phyloP scores from a whole-genome alignment of 2,888 invertebrate genomes.

The Vesta saturnalis region DNA sequence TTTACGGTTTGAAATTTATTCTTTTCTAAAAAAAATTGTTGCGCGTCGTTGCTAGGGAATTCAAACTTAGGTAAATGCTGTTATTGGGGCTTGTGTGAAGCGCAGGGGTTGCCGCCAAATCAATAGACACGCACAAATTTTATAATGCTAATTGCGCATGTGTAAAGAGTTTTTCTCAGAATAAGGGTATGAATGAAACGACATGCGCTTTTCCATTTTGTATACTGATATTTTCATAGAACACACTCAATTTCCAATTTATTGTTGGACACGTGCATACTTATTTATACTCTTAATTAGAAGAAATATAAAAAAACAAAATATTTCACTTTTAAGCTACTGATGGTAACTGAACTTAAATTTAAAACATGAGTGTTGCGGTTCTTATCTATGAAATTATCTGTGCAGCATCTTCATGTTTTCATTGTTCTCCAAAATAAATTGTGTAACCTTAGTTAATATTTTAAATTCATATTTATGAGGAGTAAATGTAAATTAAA shows the following conservation, averaged over 20 bases:
- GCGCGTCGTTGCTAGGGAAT: constrained; percentile 24
- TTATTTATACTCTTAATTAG: background rate
- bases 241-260: background rate
- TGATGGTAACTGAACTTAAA: too few relatives aligned
- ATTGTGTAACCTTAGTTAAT: too few relatives aligned
- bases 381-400: too few relatives aligned
- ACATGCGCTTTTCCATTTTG: constrained; percentile 28
- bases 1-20: too few relatives aligned
- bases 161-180: constrained; percentile 27
- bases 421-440: too few relatives aligned
- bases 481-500: too few relatives aligned
- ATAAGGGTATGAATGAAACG: constrained; percentile 24
- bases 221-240: constrained; percentile 20
- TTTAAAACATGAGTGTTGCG: too few relatives aligned
- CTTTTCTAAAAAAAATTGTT: background rate
- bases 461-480: too few relatives aligned
- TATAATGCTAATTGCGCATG: constrained; percentile 26
- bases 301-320: too few relatives aligned
- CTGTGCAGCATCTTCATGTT: too few relatives aligned
- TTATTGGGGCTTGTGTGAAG: constrained; percentile 14
- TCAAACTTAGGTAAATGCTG: constrained; percentile 9
- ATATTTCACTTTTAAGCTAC: too few relatives aligned
- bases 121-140: constrained; percentile 30
- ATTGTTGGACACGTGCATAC: background rate
- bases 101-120: constrained; percentile 32